Conservation (phyloP, 2,888 invertebrate genomes). For the Pseudococcus viburni region DNA sequence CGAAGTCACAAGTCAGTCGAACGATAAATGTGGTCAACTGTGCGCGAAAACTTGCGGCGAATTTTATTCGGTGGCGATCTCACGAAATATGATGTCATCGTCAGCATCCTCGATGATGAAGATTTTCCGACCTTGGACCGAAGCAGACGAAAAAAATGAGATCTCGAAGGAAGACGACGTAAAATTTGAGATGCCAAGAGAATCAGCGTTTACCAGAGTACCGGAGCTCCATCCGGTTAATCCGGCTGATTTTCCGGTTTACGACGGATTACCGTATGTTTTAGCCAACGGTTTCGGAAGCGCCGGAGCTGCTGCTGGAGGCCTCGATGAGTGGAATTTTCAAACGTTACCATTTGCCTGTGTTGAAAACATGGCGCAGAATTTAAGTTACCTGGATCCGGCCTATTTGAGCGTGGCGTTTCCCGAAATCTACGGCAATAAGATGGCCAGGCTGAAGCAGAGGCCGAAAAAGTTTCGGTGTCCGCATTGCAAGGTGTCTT, state of each 20-base stretch:
- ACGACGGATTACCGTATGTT: background rate
- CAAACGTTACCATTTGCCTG: background rate
- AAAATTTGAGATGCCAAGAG: background rate
- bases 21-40: conserved; percentile 5
- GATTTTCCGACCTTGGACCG: conserved; percentile 64
- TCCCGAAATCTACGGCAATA: conserved; percentile 72
- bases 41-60: background rate
- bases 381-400: conserved; percentile 63
- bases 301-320: background rate
- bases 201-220: conserved; percentile 53
- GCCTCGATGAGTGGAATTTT: conserved; percentile 56
- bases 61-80: background rate
- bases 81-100: background rate
- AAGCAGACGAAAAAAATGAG: background rate
- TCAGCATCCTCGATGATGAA: background rate
- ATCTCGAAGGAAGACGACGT: background rate
- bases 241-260: background rate
- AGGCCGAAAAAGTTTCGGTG: conserved; percentile 93
- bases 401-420: conserved; percentile 50
- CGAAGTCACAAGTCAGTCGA: conserved; percentile 10
- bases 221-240: conserved; percentile 58
- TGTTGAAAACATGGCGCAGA: conserved; percentile 34
- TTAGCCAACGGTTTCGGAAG: background rate
- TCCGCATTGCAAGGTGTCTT: conserved; percentile 89
- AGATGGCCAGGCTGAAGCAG: conserved; percentile 76